Base-by-base conservation (phyloP, 1,140 invertebrate species). In the Drepana arcuata region DNA sequence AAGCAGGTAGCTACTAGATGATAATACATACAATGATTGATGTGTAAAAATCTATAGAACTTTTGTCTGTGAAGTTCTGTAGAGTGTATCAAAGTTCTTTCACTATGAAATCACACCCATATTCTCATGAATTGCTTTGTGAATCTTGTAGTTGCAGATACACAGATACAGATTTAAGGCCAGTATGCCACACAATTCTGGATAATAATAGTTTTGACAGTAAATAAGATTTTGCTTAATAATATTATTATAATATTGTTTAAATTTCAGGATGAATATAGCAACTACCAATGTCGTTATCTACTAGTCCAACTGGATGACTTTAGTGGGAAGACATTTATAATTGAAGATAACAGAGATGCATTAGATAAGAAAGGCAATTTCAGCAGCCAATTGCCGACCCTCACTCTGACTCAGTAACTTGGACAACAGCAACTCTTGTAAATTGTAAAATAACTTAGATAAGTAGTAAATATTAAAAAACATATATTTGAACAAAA, bases 301-400 rank as follows among this genome's bases (percentile, higher is more conserved):
- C 63, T 97, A 16, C 89, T 95, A 61, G 90, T 96, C 1, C 88
- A 95, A 80, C 72, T 95, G 5, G 91, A 95, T 73, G 89, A 92
- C 58, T 90, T 91, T 67, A 87, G 89, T 29, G 83, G 84, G 27
- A 87, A 87, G 50, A 88, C 88, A 11, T 91, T 95, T 39, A 86
- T 92, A 18, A 67, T 93, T 43, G 90, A 93, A 85, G 91, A 93
- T 51, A 92, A 92, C 55, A 85, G 90, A 51, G 83, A 80, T 23
- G 61, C 66, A 25, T 41, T 81, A 12, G 83, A 83, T 34, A 16
- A 28, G 13, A 68, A 64, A 51, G 3, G 42, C 31, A 46, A 54
- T 10, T 49, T 56, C 35, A 49, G 47, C 21, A 48, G 46, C 21
- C 45, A 59, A 47, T 39, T 79, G 11, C 72, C 75, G 9, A 61